phyloP scores from a whole-genome alignment of 2,888 invertebrate genomes.

The Chaitophorus viminalis region DNA sequence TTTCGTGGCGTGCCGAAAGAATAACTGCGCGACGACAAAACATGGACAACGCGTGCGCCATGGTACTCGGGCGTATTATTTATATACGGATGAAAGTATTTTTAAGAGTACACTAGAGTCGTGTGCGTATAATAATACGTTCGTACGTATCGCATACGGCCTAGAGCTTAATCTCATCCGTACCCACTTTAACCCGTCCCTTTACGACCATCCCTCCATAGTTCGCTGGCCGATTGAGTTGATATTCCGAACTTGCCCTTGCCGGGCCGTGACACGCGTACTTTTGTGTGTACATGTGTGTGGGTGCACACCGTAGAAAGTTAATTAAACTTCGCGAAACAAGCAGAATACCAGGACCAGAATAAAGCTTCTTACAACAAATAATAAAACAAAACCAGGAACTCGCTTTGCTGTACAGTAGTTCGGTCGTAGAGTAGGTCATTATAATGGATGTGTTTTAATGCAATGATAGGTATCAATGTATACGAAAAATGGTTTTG shows the following conservation, averaged over 20 bases:
- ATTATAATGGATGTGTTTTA: no score
- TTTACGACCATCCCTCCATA: neutral
- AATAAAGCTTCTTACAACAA: conserved; percentile 47
- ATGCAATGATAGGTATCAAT: no score
- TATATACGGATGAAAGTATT: conserved; percentile 1
- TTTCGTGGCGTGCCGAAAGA: neutral
- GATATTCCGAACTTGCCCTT: conserved; percentile 33
- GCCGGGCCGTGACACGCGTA: conserved; percentile 28
- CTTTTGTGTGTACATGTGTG: conserved; percentile 38
- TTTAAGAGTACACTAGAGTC: neutral
- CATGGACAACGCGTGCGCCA: neutral
- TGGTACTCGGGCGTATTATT: neutral
- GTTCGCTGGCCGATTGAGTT: conserved; percentile 12
- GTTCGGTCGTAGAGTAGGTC: no score
- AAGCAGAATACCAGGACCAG: conserved; percentile 41
- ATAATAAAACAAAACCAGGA: conserved; percentile 43
- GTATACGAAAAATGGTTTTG: no score
- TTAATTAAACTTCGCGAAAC: conserved; percentile 52
- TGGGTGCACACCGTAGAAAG: conserved; percentile 42
- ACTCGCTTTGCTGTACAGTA: no score
- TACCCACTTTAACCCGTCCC: neutral
- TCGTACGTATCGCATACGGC: neutral
- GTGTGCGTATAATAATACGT: no score
- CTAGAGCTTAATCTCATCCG: conserved; percentile 21
- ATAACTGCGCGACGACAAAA: neutral